phyloP scores from a whole-genome alignment of 2,888 invertebrate species.

The Boloria selene region DNA sequence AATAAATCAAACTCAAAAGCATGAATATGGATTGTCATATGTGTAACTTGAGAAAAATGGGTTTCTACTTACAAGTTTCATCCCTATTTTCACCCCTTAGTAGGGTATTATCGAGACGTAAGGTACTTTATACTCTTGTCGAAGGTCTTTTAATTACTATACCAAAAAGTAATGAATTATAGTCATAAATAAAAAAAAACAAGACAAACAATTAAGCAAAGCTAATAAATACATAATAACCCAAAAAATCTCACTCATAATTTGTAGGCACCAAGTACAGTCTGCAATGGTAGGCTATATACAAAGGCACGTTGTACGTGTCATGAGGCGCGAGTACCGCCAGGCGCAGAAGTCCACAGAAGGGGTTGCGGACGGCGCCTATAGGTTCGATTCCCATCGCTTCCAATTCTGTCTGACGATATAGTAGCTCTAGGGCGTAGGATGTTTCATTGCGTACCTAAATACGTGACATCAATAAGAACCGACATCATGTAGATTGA shows the following conservation, averaged over 20 bases:
- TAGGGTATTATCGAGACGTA: too few species aligned
- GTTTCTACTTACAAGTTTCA: too few species aligned
- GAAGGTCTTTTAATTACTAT: too few species aligned
- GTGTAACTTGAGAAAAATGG: too few species aligned
- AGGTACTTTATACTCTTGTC: too few species aligned
- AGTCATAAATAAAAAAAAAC: too few species aligned
- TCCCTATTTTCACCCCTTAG: too few species aligned
- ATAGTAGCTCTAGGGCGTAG: conserved; percentile 88
- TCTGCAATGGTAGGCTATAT: conserved; percentile 91
- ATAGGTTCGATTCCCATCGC: conserved; percentile 84
- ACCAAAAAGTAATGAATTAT: too few species aligned
- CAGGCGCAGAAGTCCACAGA: conserved; percentile 87
- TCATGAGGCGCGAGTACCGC: conserved; percentile 88
- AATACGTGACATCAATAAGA: neutral
- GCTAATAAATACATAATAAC: too few species aligned
- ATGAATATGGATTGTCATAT: too few species aligned
- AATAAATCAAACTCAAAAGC: too few species aligned
- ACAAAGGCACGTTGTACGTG: conserved; percentile 88
- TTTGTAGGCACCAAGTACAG: conserved; percentile 86
- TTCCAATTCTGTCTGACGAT: conserved; percentile 87
- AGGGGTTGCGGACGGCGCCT: conserved; percentile 88
- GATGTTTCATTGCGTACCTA: conserved; percentile 90
- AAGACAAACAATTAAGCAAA: too few species aligned
- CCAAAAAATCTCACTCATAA: conserved; percentile 9
- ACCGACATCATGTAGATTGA: neutral